These are phyloP conservation scores for Lepus oiostolus DNA, from an alignment of 2,797 vertebrate genomes.

Conservation along the genomic window DNA sequence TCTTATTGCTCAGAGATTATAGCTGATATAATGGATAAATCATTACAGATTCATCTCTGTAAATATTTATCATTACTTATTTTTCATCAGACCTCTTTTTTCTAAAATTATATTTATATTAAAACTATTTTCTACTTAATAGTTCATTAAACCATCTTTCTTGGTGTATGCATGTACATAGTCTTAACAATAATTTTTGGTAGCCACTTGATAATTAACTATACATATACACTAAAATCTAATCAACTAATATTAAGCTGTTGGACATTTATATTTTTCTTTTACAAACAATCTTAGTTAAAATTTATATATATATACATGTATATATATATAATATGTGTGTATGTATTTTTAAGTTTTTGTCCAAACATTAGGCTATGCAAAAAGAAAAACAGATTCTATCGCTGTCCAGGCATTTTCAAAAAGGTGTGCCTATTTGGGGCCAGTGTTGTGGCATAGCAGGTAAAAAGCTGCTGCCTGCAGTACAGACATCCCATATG, in stretches of 20 bases:
- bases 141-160: background rate
- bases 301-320: background rate
- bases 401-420: background rate
- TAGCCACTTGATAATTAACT: background rate
- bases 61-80: background rate
- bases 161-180: background rate
- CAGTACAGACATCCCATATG: too few species aligned
- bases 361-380: background rate
- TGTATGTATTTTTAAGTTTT: background rate
- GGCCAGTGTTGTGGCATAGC: too few species aligned
- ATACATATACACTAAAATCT: background rate
- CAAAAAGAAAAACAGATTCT: background rate
- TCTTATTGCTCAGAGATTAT: background rate
- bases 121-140: background rate
- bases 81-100: background rate
- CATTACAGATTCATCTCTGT: background rate
- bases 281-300: conserved; percentile 12
- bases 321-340: too few species aligned
- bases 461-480: too few species aligned
- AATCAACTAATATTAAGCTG: background rate
- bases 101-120: too few species aligned
- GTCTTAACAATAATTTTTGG: conserved; percentile 17
- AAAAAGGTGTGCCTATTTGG: background rate
- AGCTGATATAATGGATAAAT: background rate
- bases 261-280: background rate